Conservation (phyloP, 2,797 vertebrate genomes). For the Eleutherodactylus coqui region DNA sequence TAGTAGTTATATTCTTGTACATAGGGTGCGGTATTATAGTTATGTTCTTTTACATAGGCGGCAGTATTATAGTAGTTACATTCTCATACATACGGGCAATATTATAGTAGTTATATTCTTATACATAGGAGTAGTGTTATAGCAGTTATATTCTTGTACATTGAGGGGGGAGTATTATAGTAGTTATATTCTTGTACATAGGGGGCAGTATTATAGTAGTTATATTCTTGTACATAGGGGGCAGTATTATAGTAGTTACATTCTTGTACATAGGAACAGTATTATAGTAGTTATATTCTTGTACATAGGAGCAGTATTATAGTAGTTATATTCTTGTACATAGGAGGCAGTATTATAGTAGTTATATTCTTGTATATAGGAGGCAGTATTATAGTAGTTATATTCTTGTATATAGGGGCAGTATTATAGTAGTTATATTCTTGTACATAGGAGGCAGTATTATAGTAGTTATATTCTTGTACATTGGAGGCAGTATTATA, state of each 20-base stretch:
- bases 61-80: too few species aligned
- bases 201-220: too few species aligned
- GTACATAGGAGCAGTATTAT: neutral
- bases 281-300: slow-evolving; percentile 14
- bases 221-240: too few species aligned
- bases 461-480: slow-evolving; percentile 1
- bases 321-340: slow-evolving; percentile 25
- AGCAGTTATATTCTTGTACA: too few species aligned
- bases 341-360: slow-evolving; percentile 1
- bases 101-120: too few species aligned
- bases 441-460: neutral
- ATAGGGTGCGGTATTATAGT: too few species aligned
- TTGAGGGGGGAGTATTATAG: too few species aligned
- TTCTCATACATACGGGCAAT: too few species aligned
- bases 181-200: neutral
- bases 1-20: too few species aligned
- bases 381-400: slow-evolving; percentile 25
- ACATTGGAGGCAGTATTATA: slow-evolving; percentile 8
- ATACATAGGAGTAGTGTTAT: too few species aligned
- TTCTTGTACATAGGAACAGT: slow-evolving; percentile 1
- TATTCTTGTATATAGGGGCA: slow-evolving; percentile 15
- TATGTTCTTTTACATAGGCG: too few species aligned
- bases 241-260: neutral
- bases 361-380: slow-evolving; percentile 2
- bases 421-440: slow-evolving; percentile 25